A percentile compares a stretch with the other conserved stretches of the same genome.
These are phyloP conservation scores for Nyctalus aviator DNA, from an alignment of 2,797 vertebrate species.

Conservation along the genomic window DNA sequence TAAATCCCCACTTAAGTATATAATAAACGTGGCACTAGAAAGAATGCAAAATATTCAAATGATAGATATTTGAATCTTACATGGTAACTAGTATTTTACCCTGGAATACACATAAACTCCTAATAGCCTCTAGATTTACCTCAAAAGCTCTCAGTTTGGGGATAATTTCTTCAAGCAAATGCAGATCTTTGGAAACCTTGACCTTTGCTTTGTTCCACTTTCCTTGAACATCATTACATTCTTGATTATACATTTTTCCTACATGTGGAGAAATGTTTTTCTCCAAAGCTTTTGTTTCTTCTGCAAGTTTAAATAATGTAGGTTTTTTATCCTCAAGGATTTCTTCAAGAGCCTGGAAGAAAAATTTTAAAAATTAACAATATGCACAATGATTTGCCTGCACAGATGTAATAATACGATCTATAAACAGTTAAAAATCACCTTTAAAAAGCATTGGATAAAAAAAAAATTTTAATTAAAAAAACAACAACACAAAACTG, in stretches of 20 bases:
- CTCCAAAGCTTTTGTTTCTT: slow-evolving; percentile 87
- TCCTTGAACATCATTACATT: slow-evolving; percentile 90
- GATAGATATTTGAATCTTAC: background rate
- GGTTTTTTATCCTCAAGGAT: slow-evolving; percentile 92
- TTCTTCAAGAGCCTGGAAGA: slow-evolving; percentile 88
- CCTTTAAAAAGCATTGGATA: background rate
- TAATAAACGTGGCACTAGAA: background rate
- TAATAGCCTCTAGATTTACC: slow-evolving; percentile 86
- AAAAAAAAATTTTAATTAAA: background rate
- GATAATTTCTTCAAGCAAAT: slow-evolving; percentile 89
- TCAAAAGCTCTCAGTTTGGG: slow-evolving; percentile 89
- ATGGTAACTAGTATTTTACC: background rate
- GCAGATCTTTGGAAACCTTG: slow-evolving; percentile 90
- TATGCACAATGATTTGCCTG: background rate
- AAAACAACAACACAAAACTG: no score
- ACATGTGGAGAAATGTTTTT: slow-evolving; percentile 75
- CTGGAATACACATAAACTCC: background rate
- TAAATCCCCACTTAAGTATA: background rate
- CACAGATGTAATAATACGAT: background rate
- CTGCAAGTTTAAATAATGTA: slow-evolving; percentile 85
- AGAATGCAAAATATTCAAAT: slow-evolving; percentile 15
- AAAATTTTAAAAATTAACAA: background rate
- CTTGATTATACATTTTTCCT: slow-evolving; percentile 88
- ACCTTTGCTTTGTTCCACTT: slow-evolving; percentile 92
- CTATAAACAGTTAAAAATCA: background rate